Conservation (phyloP, 2,797 vertebrate species). For the Pempheris klunzingeri region DNA sequence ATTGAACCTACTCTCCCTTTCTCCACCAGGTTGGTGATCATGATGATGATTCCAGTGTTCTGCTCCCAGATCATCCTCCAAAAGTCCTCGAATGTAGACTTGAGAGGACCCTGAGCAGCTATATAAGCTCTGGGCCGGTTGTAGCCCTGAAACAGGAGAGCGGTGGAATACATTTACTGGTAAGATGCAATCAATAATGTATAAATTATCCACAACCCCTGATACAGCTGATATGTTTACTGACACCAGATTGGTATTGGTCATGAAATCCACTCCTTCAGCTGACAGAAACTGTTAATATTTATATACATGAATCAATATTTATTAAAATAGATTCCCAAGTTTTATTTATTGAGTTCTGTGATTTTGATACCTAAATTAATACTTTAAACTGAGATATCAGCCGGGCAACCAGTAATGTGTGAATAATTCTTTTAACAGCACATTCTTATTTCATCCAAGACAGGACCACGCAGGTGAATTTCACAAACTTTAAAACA, state of each 20-base stretch:
- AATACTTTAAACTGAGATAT: conserved; percentile 31
- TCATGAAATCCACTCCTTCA: conserved; percentile 30
- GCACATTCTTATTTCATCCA: background rate
- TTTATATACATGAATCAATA: conserved; percentile 35
- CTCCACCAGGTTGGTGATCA: conserved; percentile 99
- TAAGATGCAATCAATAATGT: conserved; percentile 42
- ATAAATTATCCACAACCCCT: conserved; percentile 24
- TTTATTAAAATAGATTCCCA: background rate
- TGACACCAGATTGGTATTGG: conserved; percentile 22
- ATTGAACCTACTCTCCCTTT: conserved; percentile 93
- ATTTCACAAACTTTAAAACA: conserved; percentile 19
- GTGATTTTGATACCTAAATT: conserved; percentile 23
- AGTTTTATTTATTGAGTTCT: conserved; percentile 4
- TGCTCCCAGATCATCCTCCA: conserved; percentile 99
- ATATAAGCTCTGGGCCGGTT: conserved; percentile 97
- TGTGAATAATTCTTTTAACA: conserved; percentile 13
- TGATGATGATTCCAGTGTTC: conserved; percentile 95
- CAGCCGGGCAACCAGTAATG: background rate
- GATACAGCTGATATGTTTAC: conserved; percentile 22
- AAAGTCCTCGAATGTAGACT: conserved; percentile 99
- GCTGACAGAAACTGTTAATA: conserved; percentile 16
- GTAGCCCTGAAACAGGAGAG: conserved; percentile 91
- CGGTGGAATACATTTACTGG: conserved; percentile 10
- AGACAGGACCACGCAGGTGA: background rate
- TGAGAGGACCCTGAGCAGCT: conserved; percentile 98